These are phyloP conservation scores for Hyperoplus lanceolatus DNA, from an alignment of 2,797 vertebrate genomes.

Conservation along the genomic window DNA sequence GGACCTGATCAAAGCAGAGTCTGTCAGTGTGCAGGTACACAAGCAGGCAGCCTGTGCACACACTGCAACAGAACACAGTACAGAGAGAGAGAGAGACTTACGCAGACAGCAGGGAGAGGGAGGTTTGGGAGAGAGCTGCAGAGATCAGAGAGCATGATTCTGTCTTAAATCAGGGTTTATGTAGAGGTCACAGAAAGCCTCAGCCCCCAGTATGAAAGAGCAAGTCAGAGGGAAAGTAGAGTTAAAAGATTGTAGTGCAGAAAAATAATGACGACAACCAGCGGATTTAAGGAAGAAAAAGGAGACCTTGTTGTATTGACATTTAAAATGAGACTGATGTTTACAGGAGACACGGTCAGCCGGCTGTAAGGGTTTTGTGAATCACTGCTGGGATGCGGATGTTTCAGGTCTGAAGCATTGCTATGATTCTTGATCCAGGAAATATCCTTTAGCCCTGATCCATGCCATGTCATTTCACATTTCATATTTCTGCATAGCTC, in stretches of 20 bases:
- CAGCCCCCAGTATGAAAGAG: conserved; percentile 22
- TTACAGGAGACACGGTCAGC: conserved; percentile 15
- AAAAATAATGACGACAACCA: conserved; percentile 35
- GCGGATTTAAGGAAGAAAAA: conserved; percentile 37
- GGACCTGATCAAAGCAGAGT: conserved; percentile 78
- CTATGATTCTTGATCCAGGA: neutral
- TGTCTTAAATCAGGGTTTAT: conserved; percentile 70
- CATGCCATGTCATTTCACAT: neutral
- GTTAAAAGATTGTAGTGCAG: conserved; percentile 11
- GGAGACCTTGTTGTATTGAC: neutral
- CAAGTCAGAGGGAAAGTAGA: conserved; percentile 28
- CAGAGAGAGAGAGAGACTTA: conserved; percentile 39
- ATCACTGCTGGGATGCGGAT: conserved; percentile 10
- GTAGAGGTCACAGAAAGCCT: conserved; percentile 67
- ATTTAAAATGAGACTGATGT: conserved; percentile 3
- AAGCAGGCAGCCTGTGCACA: conserved; percentile 67
- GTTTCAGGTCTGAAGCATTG: neutral
- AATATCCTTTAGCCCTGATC: neutral
- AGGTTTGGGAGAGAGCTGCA: conserved; percentile 39
- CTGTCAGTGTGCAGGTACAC: conserved; percentile 76
- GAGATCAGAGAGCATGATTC: conserved; percentile 71
- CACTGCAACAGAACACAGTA: conserved; percentile 34
- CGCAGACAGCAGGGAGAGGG: conserved; percentile 13
- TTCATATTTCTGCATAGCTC: too few relatives aligned
- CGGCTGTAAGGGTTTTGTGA: neutral